Conservation (phyloP, 2,888 invertebrate species). For the Atrina japonica region DNA sequence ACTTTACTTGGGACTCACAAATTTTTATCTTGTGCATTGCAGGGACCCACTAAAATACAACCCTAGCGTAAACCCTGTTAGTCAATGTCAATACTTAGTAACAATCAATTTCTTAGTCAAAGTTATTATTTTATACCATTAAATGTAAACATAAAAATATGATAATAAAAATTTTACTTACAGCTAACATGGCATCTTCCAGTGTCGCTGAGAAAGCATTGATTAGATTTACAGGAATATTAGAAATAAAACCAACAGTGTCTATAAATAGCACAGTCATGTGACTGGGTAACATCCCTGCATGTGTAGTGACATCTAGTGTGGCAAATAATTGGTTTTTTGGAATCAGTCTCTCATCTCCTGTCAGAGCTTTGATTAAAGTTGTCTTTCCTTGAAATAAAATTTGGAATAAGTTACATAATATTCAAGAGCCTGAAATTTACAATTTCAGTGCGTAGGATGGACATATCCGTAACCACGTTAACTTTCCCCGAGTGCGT, state of each 20-base stretch:
- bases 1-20: no score
- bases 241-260: conserved; percentile 93
- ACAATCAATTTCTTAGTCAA: background rate
- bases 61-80: no score
- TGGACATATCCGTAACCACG: no score
- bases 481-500: no score
- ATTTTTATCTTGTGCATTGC: no score
- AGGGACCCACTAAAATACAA: no score
- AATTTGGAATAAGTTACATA: background rate
- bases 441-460: no score
- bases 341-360: conserved; percentile 85
- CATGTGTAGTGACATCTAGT: conserved; percentile 90
- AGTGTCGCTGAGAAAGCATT: conserved; percentile 91
- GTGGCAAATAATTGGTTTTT: conserved; percentile 91
- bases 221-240: conserved; percentile 89
- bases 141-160: no score
- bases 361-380: conserved; percentile 89
- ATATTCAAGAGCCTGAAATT: no score
- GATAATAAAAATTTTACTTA: conserved; percentile 59
- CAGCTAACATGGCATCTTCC: conserved; percentile 89
- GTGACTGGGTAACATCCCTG: conserved; percentile 85
- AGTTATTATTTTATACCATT: no score
- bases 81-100: background rate
- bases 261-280: conserved; percentile 88
- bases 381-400: conserved; percentile 85